Conservation (phyloP, 2,888 invertebrate genomes). For the Noctua fimbriata region DNA sequence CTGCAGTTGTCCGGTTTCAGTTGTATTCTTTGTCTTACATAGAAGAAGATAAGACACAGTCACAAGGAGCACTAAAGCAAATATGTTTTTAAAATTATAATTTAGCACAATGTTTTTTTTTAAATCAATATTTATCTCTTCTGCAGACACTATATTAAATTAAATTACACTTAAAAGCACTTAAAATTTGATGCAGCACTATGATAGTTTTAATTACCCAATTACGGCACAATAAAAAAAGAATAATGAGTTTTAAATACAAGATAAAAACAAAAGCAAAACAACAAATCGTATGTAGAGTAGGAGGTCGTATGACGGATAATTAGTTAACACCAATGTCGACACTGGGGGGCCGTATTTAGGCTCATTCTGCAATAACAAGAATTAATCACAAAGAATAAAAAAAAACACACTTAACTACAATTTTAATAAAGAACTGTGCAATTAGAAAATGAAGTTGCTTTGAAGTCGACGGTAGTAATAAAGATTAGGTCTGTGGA, state of each 20-base stretch:
- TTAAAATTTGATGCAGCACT: neutral
- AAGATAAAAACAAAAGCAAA: conserved; percentile 9
- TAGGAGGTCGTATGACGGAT: conserved; percentile 45
- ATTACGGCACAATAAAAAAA: conserved; percentile 14
- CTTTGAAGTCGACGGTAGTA: neutral
- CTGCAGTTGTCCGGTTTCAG: neutral
- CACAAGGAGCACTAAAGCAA: neutral
- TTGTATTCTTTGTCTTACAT: neutral
- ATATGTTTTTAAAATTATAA: neutral
- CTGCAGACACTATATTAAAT: neutral
- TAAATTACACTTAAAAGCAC: neutral
- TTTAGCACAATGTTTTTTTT: accelerated
- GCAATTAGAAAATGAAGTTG: neutral
- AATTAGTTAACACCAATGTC: conserved; percentile 54
- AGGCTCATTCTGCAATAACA: conserved; percentile 49
- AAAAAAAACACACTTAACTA: neutral
- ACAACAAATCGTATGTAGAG: conserved; percentile 56
- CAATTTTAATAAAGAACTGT: neutral
- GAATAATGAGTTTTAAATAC: neutral
- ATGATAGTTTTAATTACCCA: neutral
- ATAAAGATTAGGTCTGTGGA: conserved; percentile 15
- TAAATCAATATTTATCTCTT: neutral
- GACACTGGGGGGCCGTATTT: conserved; percentile 44
- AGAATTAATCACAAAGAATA: neutral
- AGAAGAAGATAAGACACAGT: neutral